phyloP scores from a whole-genome alignment of 2,113 vertebrate species.

The Athene cunicularia region DNA sequence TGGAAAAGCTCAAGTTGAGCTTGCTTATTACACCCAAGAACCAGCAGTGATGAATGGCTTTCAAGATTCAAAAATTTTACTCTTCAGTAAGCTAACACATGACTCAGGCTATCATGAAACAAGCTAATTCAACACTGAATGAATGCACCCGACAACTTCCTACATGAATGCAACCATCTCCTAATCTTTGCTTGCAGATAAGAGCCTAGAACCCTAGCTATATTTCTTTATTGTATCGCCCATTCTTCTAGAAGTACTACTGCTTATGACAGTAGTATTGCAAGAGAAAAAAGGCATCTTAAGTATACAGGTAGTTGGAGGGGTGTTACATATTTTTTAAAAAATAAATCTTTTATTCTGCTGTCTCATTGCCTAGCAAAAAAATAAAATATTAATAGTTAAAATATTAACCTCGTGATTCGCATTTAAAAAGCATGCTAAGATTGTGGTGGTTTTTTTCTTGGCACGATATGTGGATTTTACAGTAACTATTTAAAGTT shows the following conservation, averaged over 20 bases:
- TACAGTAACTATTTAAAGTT: accelerated
- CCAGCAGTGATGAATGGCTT: background rate
- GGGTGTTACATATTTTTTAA: too few species aligned
- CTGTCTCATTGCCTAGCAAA: background rate
- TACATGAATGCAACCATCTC: background rate
- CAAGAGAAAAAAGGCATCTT: background rate
- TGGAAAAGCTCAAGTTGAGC: accelerated
- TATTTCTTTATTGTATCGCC: background rate
- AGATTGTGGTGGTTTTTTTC: accelerated
- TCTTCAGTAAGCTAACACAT: background rate
- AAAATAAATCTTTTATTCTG: background rate
- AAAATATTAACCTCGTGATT: accelerated
- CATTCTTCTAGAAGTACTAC: accelerated
- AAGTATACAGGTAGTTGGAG: accelerated
- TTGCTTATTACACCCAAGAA: background rate
- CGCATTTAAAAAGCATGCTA: accelerated
- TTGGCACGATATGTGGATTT: accelerated
- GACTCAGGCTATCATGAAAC: background rate
- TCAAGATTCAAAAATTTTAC: background rate
- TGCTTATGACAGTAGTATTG: accelerated
- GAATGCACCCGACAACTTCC: accelerated
- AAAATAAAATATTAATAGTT: accelerated
- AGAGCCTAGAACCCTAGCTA: accelerated
- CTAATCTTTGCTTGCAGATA: background rate
- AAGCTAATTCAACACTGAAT: background rate